These are phyloP conservation scores for Drosophila lini DNA, from an alignment of 1,140 invertebrate genomes.

Conservation along the genomic window DNA sequence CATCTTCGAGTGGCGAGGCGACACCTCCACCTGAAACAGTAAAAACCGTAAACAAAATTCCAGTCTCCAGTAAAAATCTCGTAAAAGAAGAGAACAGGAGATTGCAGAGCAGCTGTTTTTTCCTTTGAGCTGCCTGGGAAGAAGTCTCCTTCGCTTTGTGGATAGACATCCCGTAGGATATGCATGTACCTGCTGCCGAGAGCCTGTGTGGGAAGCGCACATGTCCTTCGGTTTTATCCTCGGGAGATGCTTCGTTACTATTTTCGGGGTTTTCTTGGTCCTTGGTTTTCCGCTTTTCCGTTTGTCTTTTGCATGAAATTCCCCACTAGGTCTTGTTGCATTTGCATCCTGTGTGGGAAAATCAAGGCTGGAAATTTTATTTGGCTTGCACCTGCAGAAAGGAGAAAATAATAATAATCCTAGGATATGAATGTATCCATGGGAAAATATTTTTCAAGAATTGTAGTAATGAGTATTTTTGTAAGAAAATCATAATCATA, in stretches of 20 bases:
- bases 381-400: constrained; percentile 8
- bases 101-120: constrained; percentile 35
- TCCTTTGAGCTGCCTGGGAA: constrained; percentile 50
- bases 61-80: constrained; percentile 24
- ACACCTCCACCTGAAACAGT: constrained; percentile 44
- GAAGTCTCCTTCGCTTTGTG: constrained; percentile 9
- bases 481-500: background rate
- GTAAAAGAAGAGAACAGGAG: constrained; percentile 18
- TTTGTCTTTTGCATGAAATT: constrained; percentile 35
- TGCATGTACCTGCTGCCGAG: constrained; percentile 45
- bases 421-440: background rate
- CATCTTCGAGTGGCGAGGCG: constrained; percentile 26
- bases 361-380: constrained; percentile 25
- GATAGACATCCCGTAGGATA: constrained; percentile 21
- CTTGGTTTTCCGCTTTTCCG: constrained; percentile 28
- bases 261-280: constrained; percentile 22
- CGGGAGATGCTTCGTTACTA: constrained; percentile 24
- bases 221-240: constrained; percentile 47
- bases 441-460: background rate
- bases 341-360: constrained; percentile 63
- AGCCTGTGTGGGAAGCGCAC: constrained; percentile 59
- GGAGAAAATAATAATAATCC: background rate
- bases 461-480: background rate
- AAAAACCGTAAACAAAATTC: constrained; percentile 7
- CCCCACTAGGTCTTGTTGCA: constrained; percentile 36